phyloP scores from a whole-genome alignment of 2,797 vertebrate genomes.

The Bovichtus variegatus region DNA sequence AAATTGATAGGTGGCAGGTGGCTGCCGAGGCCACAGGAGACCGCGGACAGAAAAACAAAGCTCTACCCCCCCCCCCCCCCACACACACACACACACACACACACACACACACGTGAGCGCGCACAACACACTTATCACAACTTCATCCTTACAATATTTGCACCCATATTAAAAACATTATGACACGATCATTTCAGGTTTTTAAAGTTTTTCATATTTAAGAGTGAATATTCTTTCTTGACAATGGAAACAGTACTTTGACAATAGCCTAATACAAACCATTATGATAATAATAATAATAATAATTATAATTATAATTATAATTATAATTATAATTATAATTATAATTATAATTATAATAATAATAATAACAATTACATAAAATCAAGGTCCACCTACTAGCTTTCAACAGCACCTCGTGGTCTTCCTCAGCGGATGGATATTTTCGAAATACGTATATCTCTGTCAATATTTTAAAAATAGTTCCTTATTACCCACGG shows the following conservation, averaged over 20 bases:
- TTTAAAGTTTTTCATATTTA: neutral
- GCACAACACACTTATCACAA: neutral
- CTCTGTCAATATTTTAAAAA: neutral
- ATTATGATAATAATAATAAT: neutral
- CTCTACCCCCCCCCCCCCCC: neutral
- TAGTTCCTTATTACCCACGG: neutral
- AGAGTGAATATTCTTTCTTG: neutral
- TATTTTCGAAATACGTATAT: neutral
- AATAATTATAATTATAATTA: neutral
- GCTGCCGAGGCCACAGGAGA: conserved; percentile 59
- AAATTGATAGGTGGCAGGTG: conserved; percentile 82
- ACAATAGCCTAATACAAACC: too few relatives aligned
- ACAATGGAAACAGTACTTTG: neutral
- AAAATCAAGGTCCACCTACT: neutral
- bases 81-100: neutral
- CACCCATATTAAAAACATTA: neutral
- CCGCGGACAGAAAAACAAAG: conserved; percentile 53
- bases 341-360: neutral
- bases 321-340: neutral
- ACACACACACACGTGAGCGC: neutral
- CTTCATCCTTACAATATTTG: neutral
- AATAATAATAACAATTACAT: neutral
- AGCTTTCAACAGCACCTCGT: neutral
- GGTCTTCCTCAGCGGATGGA: neutral
- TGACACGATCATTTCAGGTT: neutral